Base-by-base conservation (phyloP, 2,797 vertebrate species). In the Periophthalmus magnuspinnatus region DNA sequence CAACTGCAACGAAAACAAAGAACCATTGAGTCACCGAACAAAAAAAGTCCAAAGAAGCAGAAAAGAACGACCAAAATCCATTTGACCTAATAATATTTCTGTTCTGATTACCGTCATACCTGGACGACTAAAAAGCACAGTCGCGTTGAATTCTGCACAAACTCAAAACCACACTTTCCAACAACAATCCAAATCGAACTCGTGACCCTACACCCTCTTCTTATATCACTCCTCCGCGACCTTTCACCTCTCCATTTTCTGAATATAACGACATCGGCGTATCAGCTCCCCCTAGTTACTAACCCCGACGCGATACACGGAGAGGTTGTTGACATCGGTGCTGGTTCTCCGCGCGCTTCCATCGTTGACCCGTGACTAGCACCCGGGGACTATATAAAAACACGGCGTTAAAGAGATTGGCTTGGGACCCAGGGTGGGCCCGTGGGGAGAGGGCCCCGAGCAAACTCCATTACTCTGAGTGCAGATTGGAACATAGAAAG, bases 381-480 rank as follows among this genome's bases (percentile, higher is more conserved):
- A 74, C 61, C 62, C 38, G 70, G 81, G 85, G 80, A 91, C 78
- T 33, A 72, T 56, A 75, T 69, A 60, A 87, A 84, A 83, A 84
- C 82, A 84, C 47, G 71, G 74, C 68, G 79, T 81, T 80, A 81
- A 78, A 82, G 80, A 86, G 83, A 90, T 85, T 88, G 83, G 76
- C 85, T 84, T 47, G 76, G 76, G 72, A 86, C 81, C 81, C 68
- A 69, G 71, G 73, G 82, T 77, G 72, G 79, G 13, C 84, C 86
- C 81, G 32, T 72, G 61, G 85, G 83, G 81, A 88, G 72, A 62
- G 41, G 71, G 72, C 72, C 72, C 84, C 86, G 72, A 76, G 84
- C 33, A 76, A 90, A 91, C 85, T 88, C 88, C 78, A 90, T 92
- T 90, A 91, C 76, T 74, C 54, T 4, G 77, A 86, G 89, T 74